phyloP scores from a whole-genome alignment of 2,797 vertebrate genomes.

The Notolepis coatsorum region DNA sequence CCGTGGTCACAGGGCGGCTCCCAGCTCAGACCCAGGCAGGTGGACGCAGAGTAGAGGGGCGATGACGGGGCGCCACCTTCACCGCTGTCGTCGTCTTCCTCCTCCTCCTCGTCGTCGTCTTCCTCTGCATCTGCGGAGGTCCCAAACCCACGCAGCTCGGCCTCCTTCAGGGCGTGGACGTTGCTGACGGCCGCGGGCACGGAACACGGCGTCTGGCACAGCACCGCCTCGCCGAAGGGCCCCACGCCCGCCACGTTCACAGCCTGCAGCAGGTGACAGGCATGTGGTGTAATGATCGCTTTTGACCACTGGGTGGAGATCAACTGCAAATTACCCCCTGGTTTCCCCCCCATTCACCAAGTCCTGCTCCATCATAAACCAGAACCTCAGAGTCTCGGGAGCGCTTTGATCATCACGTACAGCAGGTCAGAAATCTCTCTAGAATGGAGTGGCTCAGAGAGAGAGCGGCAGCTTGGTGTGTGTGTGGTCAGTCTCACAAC shows the following conservation, averaged over 20 bases:
- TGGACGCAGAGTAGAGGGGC: slow-evolving; percentile 88
- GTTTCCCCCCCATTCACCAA: too few species aligned
- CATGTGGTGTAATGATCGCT: neutral
- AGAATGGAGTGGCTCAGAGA: too few species aligned
- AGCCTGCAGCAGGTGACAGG: slow-evolving; percentile 75
- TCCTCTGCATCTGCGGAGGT: slow-evolving; percentile 28
- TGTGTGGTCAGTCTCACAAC: too few species aligned
- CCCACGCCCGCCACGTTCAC: slow-evolving; percentile 91
- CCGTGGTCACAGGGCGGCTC: slow-evolving; percentile 93
- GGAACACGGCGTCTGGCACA: slow-evolving; percentile 92
- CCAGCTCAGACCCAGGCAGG: slow-evolving; percentile 93
- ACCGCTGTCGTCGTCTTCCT: slow-evolving; percentile 67
- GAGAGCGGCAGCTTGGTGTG: too few species aligned
- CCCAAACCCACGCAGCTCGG: slow-evolving; percentile 82
- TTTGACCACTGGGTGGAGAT: slow-evolving; percentile 66
- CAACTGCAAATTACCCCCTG: slow-evolving; percentile 47
- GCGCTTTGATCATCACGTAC: too few species aligned
- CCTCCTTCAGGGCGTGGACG: slow-evolving; percentile 87
- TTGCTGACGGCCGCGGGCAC: slow-evolving; percentile 91
- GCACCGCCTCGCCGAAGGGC: slow-evolving; percentile 90
- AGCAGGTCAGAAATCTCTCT: too few species aligned
- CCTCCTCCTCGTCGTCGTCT: slow-evolving; percentile 44
- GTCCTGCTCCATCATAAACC: too few species aligned
- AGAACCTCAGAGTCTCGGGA: too few species aligned
- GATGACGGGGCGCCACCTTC: slow-evolving; percentile 19